Evolutionary conservation across 2,888 invertebrate species (phyloP).

Genomic region (Melitaea athalia): DNA sequence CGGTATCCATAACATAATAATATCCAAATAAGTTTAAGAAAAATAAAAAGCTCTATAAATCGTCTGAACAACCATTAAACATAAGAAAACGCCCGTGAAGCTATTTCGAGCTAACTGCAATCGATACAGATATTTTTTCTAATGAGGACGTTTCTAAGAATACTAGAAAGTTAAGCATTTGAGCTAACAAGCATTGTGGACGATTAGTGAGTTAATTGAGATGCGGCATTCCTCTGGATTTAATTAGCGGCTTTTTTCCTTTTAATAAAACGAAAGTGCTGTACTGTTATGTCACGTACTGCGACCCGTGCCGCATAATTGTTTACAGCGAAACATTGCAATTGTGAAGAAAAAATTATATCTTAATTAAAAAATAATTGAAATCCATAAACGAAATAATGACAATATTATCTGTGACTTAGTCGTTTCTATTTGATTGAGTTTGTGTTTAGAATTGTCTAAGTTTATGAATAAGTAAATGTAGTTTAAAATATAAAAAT

Average conservation of each 20-base stretch:
- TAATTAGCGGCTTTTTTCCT: constrained; percentile 20
- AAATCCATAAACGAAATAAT: no score
- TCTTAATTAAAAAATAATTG: no score
- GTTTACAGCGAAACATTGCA: background rate
- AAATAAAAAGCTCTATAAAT: background rate
- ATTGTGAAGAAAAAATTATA: no score
- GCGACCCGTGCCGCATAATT: background rate
- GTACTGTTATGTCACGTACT: constrained; percentile 9
- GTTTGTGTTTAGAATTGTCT: no score
- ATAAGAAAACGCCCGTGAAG: constrained; percentile 32
- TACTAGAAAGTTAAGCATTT: constrained; percentile 29
- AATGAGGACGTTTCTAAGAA: constrained; percentile 39
- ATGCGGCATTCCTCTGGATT: constrained; percentile 30
- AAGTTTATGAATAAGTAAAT: no score
- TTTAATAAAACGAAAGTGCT: constrained; percentile 27
- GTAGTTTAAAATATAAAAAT: no score
- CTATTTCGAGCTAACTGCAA: constrained; percentile 34
- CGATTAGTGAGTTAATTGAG: constrained; percentile 22
- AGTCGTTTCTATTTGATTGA: no score
- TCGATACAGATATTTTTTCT: constrained; percentile 42
- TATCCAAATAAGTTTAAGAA: background rate
- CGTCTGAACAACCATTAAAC: constrained; percentile 20
- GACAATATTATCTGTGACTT: no score
- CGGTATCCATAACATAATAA: background rate
- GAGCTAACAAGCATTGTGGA: constrained; percentile 39